Conservation (phyloP, 2,113 vertebrate species). For the Sturnus vulgaris region DNA sequence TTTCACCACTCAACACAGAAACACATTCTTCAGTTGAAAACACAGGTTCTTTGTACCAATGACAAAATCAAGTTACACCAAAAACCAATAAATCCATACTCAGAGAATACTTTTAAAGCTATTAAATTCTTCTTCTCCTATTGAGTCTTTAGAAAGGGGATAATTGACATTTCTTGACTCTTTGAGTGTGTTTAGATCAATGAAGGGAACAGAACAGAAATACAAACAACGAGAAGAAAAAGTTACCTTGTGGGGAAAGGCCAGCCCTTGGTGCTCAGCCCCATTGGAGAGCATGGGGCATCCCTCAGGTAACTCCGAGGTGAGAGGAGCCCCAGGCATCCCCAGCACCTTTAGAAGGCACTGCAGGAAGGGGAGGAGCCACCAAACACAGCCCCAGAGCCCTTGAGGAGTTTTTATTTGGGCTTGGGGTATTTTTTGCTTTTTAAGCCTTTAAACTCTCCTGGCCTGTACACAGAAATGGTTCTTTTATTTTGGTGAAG, state of each 20-base stretch:
- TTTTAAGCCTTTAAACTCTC: neutral
- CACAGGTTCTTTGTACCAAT: neutral
- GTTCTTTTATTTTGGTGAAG: neutral
- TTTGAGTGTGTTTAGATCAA: neutral
- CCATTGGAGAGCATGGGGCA: neutral
- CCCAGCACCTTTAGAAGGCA: neutral
- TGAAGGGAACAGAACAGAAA: neutral
- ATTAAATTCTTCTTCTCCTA: neutral
- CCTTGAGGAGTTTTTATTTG: neutral
- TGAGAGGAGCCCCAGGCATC: rapidly evolving
- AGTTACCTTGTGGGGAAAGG: rapidly evolving
- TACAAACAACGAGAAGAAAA: rapidly evolving
- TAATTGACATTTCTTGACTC: neutral
- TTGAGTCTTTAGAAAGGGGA: neutral
- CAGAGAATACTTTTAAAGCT: neutral
- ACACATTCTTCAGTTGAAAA: neutral
- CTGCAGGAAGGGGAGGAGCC: neutral
- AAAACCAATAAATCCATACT: neutral
- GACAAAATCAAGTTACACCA: neutral
- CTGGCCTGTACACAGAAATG: rapidly evolving
- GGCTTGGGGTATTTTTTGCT: neutral
- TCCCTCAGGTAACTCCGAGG: rapidly evolving
- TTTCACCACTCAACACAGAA: neutral
- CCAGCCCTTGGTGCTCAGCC: rapidly evolving
- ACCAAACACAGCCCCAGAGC: rapidly evolving